These are phyloP conservation scores for Bothrops jararaca DNA, from an alignment of 2,113 vertebrate species.

Conservation along the genomic window DNA sequence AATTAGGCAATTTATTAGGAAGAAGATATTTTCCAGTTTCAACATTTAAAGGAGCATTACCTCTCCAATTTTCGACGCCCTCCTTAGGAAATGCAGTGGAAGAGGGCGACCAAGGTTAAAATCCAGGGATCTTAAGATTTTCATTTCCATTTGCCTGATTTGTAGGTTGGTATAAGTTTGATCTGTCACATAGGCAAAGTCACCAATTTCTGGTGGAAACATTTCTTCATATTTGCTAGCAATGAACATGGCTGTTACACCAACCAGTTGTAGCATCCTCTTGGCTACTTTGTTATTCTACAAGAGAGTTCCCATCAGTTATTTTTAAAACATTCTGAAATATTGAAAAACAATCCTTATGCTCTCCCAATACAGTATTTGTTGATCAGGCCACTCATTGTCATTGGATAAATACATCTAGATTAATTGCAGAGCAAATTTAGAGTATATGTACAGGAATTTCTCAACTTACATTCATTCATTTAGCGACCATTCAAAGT, in stretches of 20 bases:
- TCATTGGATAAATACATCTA: neutral
- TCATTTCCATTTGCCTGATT: conserved; percentile 82
- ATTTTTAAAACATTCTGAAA: neutral
- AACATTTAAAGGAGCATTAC: conserved; percentile 52
- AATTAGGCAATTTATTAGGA: neutral
- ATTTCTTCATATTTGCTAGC: conserved; percentile 89
- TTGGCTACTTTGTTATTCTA: conserved; percentile 79
- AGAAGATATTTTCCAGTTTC: neutral
- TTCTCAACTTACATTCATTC: neutral
- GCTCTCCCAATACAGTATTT: neutral
- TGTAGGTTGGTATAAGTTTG: conserved; percentile 73
- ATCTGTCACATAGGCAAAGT: conserved; percentile 78
- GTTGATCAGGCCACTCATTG: no score
- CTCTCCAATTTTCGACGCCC: conserved; percentile 79
- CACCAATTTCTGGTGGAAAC: conserved; percentile 71
- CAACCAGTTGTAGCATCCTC: conserved; percentile 80
- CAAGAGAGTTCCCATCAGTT: neutral
- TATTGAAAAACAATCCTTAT: neutral
- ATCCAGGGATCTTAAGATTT: conserved; percentile 76
- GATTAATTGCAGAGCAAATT: neutral
- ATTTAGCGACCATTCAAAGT: neutral
- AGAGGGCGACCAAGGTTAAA: conserved; percentile 77
- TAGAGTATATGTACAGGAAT: neutral
- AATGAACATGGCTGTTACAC: conserved; percentile 83
- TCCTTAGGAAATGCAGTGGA: conserved; percentile 78